phyloP scores from a whole-genome alignment of 2,888 invertebrate species.

The Diplazon laetatorius region DNA sequence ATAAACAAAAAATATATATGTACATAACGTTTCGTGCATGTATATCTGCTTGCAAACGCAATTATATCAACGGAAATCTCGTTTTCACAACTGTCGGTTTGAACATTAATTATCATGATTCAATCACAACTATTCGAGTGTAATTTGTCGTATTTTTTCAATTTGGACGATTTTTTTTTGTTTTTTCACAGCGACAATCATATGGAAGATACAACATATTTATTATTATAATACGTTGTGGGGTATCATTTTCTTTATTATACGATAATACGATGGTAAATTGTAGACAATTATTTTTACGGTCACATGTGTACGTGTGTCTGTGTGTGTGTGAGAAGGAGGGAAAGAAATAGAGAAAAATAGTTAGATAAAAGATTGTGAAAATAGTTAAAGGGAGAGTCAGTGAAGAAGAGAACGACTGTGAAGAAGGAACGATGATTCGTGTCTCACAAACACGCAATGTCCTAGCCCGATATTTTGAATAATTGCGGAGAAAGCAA shows the following conservation, averaged over 20 bases:
- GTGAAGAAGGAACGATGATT: constrained; percentile 31
- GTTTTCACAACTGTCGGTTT: background rate
- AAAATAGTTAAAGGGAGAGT: background rate
- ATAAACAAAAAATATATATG: background rate
- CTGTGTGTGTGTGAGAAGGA: too few relatives aligned
- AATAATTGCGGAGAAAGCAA: constrained; percentile 76
- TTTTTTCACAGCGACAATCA: background rate
- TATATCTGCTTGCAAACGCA: background rate
- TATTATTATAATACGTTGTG: background rate
- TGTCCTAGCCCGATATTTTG: constrained; percentile 69
- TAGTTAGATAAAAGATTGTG: background rate
- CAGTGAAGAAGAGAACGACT: background rate
- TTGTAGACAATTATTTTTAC: background rate
- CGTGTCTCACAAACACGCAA: constrained; percentile 48
- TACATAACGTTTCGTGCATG: constrained; percentile 1
- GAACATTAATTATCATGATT: background rate
- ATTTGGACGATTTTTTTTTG: background rate
- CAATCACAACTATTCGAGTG: background rate
- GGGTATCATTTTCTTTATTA: constrained; percentile 1
- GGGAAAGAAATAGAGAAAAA: too few relatives aligned
- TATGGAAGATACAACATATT: background rate
- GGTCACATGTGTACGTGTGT: too few relatives aligned
- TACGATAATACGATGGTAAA: background rate
- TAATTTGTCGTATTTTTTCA: background rate
- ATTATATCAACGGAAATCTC: background rate